phyloP scores from a whole-genome alignment of 2,797 vertebrate genomes.

The Oreochromis grahami region DNA sequence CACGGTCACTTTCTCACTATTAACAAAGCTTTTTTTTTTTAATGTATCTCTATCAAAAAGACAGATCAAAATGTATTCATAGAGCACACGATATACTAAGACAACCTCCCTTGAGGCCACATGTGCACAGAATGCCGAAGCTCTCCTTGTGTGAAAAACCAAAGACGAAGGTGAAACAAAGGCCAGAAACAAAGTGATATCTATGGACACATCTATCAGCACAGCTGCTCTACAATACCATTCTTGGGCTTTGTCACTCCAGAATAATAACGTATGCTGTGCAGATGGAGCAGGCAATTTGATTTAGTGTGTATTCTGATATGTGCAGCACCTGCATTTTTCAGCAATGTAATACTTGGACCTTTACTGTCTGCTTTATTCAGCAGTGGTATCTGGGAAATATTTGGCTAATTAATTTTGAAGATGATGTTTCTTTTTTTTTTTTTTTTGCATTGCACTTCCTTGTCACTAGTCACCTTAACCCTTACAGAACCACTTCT shows the following conservation, averaged over 20 bases:
- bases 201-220: constrained; percentile 11
- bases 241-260: neutral
- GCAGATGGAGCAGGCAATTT: neutral
- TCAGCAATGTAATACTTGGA: neutral
- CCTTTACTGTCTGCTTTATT: neutral
- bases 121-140: neutral
- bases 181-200: constrained; percentile 19
- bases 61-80: neutral
- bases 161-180: constrained; percentile 14
- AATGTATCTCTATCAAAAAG: neutral
- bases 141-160: constrained; percentile 3
- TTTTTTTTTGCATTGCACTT: neutral
- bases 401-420: neutral
- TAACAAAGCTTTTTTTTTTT: neutral
- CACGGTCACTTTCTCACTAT: neutral
- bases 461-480: neutral
- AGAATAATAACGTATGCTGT: neutral
- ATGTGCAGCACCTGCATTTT: neutral
- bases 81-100: neutral
- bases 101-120: neutral
- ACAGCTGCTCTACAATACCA: neutral
- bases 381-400: neutral
- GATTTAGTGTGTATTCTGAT: neutral
- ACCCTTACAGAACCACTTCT: neutral
- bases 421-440: neutral